A percentile compares a stretch with the other conserved stretches of the same genome.
Conservation (phyloP, 2,113 vertebrate species). For the Vicugna pacos region DNA sequence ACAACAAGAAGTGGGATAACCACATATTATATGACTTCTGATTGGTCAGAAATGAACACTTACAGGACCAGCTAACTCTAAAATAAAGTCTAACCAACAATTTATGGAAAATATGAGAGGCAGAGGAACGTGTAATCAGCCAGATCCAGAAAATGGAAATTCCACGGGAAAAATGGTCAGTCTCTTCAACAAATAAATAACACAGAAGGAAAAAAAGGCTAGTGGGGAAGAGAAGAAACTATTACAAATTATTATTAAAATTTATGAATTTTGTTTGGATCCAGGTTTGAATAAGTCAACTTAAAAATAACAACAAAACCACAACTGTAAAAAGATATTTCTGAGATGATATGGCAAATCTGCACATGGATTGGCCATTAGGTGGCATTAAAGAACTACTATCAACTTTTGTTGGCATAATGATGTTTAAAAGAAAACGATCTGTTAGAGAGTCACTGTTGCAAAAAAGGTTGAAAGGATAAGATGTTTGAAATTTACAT, state of each 20-base stretch:
- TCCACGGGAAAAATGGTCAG: neutral
- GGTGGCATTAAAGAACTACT: neutral
- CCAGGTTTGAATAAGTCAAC: neutral
- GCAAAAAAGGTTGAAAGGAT: constrained; percentile 3
- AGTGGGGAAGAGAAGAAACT: neutral
- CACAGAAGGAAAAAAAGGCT: neutral
- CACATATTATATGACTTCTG: neutral
- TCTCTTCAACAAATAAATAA: constrained; percentile 33
- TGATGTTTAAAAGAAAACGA: neutral
- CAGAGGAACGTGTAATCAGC: neutral
- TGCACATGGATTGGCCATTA: neutral
- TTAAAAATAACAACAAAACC: neutral
- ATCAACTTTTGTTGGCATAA: neutral
- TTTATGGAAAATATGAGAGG: constrained; percentile 35
- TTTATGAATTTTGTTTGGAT: neutral
- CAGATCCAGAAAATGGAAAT: constrained; percentile 42
- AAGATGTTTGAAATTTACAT: neutral
- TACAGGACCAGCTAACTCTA: neutral
- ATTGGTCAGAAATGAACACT: neutral
- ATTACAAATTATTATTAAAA: neutral
- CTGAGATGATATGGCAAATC: neutral
- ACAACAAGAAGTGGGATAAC: neutral
- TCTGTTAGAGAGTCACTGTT: neutral
- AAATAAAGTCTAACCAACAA: constrained; percentile 20
- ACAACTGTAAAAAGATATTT: neutral